Percentiles rank a stretch among this genome's conserved stretches.
phyloP scores from a whole-genome alignment of 1,140 invertebrate genomes.

The Mycetomoellerius zeteki region DNA sequence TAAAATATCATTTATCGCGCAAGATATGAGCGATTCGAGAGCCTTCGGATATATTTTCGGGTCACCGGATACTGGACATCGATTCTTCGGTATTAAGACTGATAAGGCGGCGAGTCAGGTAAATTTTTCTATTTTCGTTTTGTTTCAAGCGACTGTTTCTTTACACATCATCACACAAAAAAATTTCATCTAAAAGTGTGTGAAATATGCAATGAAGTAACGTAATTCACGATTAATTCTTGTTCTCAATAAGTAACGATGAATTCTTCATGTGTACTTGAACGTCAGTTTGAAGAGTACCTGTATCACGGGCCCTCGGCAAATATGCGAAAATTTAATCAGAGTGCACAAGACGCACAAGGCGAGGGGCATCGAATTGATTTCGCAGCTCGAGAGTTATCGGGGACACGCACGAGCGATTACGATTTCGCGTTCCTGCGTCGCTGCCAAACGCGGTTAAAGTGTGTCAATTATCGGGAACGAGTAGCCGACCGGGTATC shows the following conservation, averaged over 20 bases:
- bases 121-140: conserved; percentile 68
- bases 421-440: conserved; percentile 28
- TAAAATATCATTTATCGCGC: conserved; percentile 99
- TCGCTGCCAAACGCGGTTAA: conserved; percentile 60
- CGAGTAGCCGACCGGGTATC: conserved; percentile 27
- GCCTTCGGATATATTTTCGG: conserved; percentile 99
- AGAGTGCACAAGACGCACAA: not conserved
- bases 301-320: not conserved
- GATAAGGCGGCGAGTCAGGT: conserved; percentile 98
- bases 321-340: conserved; percentile 44
- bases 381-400: conserved; percentile 48
- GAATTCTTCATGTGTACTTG: not conserved
- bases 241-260: not conserved
- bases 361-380: conserved; percentile 38
- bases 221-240: not conserved
- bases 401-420: conserved; percentile 46
- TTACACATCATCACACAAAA: not conserved
- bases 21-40: conserved; percentile 98
- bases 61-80: conserved; percentile 97
- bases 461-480: conserved; percentile 70
- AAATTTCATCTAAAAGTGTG: not conserved
- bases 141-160: not conserved
- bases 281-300: conserved; percentile 5
- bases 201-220: not conserved
- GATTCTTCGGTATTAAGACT: conserved; percentile 99